Percentiles rank a stretch among this genome's conserved stretches.
Conservation (phyloP, 2,888 invertebrate species). For the Watsonalla binaria region DNA sequence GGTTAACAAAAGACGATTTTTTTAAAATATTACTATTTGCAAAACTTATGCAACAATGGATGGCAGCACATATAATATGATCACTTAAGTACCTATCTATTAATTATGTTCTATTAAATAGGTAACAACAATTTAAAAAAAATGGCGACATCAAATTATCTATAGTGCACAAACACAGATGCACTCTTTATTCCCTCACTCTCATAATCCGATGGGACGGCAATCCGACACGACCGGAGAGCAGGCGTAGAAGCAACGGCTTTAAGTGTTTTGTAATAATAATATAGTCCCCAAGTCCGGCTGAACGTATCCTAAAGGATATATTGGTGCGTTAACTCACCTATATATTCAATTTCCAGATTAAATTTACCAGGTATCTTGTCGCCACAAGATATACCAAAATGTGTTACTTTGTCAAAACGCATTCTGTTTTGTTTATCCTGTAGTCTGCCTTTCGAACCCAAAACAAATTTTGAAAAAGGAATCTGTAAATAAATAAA, state of each 20-base stretch:
- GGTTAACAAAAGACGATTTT: too few species aligned
- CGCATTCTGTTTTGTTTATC: slow-evolving; percentile 85
- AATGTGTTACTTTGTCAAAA: slow-evolving; percentile 80
- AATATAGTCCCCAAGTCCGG: neutral
- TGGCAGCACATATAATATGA: too few species aligned
- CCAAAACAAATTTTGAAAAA: slow-evolving; percentile 93
- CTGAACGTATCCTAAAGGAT: neutral
- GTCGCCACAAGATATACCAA: slow-evolving; percentile 92
- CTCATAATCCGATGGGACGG: too few species aligned
- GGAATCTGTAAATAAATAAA: slow-evolving; percentile 84
- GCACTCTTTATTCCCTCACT: too few species aligned
- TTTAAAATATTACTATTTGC: too few species aligned
- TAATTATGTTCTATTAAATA: neutral
- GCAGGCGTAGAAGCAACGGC: too few species aligned
- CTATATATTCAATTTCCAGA: slow-evolving; percentile 92
- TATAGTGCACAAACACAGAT: neutral
- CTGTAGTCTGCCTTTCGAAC: slow-evolving; percentile 91
- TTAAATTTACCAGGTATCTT: slow-evolving; percentile 89
- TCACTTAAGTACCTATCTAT: neutral
- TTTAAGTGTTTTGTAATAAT: neutral
- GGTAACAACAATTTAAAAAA: too few species aligned
- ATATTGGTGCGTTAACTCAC: too few species aligned
- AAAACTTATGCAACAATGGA: too few species aligned
- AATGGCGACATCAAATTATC: too few species aligned
- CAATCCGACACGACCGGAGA: too few species aligned